phyloP scores from a whole-genome alignment of 2,888 invertebrate species.

The Melanotus villosus region DNA sequence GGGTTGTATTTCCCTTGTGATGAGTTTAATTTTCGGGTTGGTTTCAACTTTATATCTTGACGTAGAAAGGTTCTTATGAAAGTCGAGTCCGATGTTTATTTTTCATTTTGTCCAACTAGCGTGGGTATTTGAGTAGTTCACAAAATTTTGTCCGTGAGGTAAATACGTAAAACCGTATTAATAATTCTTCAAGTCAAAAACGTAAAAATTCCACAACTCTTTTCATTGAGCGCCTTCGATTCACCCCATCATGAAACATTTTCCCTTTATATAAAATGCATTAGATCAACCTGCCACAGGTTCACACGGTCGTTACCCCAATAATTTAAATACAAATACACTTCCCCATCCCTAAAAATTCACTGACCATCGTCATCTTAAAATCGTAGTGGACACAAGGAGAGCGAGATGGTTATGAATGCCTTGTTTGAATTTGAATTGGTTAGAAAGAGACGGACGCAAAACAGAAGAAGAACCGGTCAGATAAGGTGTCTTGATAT shows the following conservation, averaged over 20 bases:
- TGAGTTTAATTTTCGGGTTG: constrained; percentile 46
- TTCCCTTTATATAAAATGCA: constrained; percentile 62
- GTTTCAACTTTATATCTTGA: constrained; percentile 43
- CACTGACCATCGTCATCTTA: constrained; percentile 50
- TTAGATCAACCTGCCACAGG: constrained; percentile 64
- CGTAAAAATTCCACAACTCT: constrained; percentile 24
- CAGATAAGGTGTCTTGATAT: constrained; percentile 60
- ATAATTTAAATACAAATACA: constrained; percentile 55
- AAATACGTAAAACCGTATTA: neutral
- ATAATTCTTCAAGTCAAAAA: neutral
- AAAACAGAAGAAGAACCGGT: constrained; percentile 63
- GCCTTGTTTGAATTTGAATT: too few species aligned
- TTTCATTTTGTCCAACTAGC: constrained; percentile 24
- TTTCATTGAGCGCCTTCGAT: constrained; percentile 28
- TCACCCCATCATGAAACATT: constrained; percentile 29
- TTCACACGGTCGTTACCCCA: constrained; percentile 63
- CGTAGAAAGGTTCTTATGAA: constrained; percentile 32
- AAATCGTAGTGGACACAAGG: constrained; percentile 38
- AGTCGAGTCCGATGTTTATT: constrained; percentile 19
- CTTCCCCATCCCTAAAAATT: constrained; percentile 58
- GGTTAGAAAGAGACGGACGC: constrained; percentile 51
- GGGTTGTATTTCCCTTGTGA: constrained; percentile 52
- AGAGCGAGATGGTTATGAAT: constrained; percentile 48
- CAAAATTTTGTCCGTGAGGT: too few species aligned
- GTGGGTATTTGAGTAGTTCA: too few species aligned